Evolutionary conservation across 1,140 invertebrate genomes (phyloP).

Genomic region (Ylistrum balloti): DNA sequence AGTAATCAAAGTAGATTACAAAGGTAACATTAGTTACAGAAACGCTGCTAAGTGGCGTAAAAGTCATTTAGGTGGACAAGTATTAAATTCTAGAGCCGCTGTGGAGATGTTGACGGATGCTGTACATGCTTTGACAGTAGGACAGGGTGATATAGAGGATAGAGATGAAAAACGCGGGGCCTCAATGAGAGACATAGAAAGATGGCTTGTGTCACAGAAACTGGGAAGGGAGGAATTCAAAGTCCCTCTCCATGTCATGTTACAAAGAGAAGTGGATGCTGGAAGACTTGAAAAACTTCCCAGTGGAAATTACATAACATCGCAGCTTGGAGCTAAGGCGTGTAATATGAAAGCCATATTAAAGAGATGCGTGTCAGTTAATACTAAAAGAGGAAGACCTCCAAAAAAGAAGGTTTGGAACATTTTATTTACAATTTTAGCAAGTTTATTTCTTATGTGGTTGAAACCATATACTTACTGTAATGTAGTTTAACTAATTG

Average conservation of each 20-base stretch:
- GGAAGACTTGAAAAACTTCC: conserved; percentile 67
- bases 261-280: conserved; percentile 78
- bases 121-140: conserved; percentile 66
- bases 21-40: conserved; percentile 91
- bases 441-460: neutral
- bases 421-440: neutral
- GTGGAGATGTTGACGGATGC: conserved; percentile 75
- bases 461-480: neutral
- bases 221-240: conserved; percentile 60
- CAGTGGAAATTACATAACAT: conserved; percentile 69
- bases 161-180: conserved; percentile 42
- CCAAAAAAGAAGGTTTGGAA: conserved; percentile 51
- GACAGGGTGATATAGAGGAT: neutral
- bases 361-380: conserved; percentile 52
- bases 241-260: conserved; percentile 70
- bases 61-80: conserved; percentile 70
- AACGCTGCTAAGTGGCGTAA: conserved; percentile 86
- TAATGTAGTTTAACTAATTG: no score
- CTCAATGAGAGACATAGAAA: conserved; percentile 68
- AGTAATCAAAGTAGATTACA: conserved; percentile 93
- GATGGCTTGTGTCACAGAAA: conserved; percentile 65
- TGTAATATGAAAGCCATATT: conserved; percentile 48
- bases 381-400: conserved; percentile 64
- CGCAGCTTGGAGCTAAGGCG: conserved; percentile 44
- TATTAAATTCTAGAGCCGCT: conserved; percentile 76